phyloP scores from a whole-genome alignment of 2,888 invertebrate genomes.

The Digitonthophagus gazella region DNA sequence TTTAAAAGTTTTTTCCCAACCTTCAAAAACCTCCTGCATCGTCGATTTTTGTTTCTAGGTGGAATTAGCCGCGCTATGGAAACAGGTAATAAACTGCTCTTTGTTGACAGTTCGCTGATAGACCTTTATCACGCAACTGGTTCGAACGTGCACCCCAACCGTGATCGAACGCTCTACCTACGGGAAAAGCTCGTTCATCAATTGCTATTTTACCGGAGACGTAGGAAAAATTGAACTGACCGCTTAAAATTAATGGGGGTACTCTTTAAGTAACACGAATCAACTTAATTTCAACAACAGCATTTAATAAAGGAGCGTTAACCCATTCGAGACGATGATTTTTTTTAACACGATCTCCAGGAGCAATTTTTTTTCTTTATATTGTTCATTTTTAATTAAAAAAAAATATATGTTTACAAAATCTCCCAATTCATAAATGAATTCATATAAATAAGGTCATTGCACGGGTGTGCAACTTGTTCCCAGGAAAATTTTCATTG shows the following conservation, averaged over 20 bases:
- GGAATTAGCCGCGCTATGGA: not conserved
- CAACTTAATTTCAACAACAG: not conserved
- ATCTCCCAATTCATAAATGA: too few species aligned
- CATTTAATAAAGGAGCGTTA: too few species aligned
- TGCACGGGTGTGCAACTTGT: too few species aligned
- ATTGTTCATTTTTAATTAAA: too few species aligned
- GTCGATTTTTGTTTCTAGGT: not conserved
- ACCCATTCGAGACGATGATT: too few species aligned
- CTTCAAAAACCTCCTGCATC: not conserved
- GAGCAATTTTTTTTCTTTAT: too few species aligned
- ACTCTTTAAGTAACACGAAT: not conserved
- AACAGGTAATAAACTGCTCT: slow-evolving; percentile 29
- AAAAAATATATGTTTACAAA: too few species aligned
- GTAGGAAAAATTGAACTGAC: not conserved
- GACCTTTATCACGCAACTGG: slow-evolving; percentile 37
- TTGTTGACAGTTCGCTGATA: slow-evolving; percentile 38
- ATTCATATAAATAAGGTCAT: too few species aligned
- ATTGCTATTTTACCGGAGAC: not conserved
- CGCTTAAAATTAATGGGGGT: not conserved
- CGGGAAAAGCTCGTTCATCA: not conserved
- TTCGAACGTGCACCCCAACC: not conserved
- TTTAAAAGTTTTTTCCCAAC: too few species aligned
- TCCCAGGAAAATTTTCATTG: too few species aligned
- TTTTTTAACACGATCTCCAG: too few species aligned
- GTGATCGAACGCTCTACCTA: not conserved